Base-by-base conservation (phyloP, 2,888 invertebrate genomes). In the Drepanosiphum platanoidis region DNA sequence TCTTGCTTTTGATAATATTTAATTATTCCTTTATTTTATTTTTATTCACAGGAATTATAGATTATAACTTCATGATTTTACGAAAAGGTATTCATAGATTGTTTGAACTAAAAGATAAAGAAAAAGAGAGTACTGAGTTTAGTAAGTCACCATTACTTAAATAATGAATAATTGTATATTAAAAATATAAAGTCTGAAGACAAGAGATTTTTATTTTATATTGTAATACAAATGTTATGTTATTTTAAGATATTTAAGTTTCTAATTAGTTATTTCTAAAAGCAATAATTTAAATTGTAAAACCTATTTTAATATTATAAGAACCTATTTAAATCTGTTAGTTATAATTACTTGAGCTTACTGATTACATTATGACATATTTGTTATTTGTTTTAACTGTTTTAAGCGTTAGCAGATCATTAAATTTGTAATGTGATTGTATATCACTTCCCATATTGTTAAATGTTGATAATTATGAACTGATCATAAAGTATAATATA, bases 61-160 rank as follows among this genome's bases (percentile, higher is more conserved):
- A 99, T 90, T 99, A 98, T 91, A 99, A 99, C 90, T 99, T 99
- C 89, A 92, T 97, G 87, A 97, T 97, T 91, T 98, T 99, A 90
- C 95, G 98, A 64, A 94, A 97, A 90, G 98, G 97, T 27, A 98
- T 99, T 88, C 96, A 97, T 88, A 96, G 97, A 90, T 97, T 99
- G 34, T 98, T 99, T 90, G 97, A 97, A 89, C 90, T 96, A 83
- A 92, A 94, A 94, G 88, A 95, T 95, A 90, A 82, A 86, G 52
- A 86, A 79, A 79, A 77, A 71, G 36, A 78, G 61, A 79, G 72
- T 74, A 70, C 61, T 66, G 66, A 64, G 18, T 36, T 52, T 32
- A 84, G 36, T 77, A 68, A 84, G 22, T n/a, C n/a, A 32, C 18
- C 34, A 83, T 34, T 64, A 64, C 42, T 36, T 75, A 68, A 30